Percentiles rank a stretch among this genome's conserved stretches.
Evolutionary conservation across 2,888 invertebrate genomes (phyloP).

Genomic region (Diadegma fenestrale): DNA sequence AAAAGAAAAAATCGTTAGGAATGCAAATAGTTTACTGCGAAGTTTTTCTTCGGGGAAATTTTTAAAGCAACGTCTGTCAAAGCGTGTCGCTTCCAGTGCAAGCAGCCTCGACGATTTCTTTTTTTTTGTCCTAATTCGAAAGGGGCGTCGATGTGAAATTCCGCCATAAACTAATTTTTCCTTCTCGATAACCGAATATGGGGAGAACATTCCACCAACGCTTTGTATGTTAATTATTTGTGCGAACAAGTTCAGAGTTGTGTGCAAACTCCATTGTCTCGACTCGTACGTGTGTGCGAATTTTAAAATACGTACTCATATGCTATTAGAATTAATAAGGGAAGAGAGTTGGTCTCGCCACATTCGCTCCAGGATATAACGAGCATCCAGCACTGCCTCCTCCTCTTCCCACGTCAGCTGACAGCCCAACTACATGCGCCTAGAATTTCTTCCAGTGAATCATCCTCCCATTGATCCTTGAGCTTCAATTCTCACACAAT

Average conservation of each 20-base stretch:
- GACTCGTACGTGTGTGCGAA: not conserved
- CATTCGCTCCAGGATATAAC: constrained; percentile 54
- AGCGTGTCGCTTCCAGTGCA: not conserved
- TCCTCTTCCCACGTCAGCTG: constrained; percentile 53
- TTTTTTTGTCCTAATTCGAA: constrained; percentile 13
- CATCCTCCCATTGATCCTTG: not conserved
- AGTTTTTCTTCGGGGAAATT: not conserved
- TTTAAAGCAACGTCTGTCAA: not conserved
- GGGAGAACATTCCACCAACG: constrained; percentile 66
- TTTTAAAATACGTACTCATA: not conserved
- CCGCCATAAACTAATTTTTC: constrained; percentile 58
- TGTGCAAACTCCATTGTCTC: constrained; percentile 17
- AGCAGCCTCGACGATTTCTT: not conserved
- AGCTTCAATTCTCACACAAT: not conserved
- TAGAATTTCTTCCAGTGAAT: constrained; percentile 17
- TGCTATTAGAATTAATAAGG: constrained; percentile 14
- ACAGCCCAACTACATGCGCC: constrained; percentile 19
- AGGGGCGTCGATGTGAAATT: constrained; percentile 35
- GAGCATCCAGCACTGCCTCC: constrained; percentile 42
- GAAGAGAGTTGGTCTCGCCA: constrained; percentile 41
- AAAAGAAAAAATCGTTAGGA: not conserved
- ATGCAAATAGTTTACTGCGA: not conserved
- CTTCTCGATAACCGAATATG: constrained; percentile 72
- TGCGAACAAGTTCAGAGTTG: constrained; percentile 18
- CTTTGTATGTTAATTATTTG: constrained; percentile 75